Evolutionary conservation across 2,888 invertebrate genomes (phyloP), one percentile per base, ranked within the genome.

Genomic region (Orchestes rusci): DNA sequence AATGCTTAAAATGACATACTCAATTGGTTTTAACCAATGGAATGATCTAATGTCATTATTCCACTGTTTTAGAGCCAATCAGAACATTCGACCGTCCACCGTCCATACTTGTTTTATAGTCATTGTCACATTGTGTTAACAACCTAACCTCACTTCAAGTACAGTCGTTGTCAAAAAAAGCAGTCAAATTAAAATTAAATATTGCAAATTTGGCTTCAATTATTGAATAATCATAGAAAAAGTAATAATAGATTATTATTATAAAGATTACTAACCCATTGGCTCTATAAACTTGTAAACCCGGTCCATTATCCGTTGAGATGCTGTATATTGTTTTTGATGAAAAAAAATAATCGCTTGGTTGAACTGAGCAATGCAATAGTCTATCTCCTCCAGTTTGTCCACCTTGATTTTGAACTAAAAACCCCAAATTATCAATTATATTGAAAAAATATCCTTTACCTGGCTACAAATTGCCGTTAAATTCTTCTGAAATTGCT

Each of bases 311-410:
- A 82, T 75, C 49, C 59, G 56, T 43, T 67, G 71, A 8, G 87
- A 82, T 52, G 79, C 75, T 37, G 78, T 77, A 61, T 84, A 87
- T 60, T 89, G 84, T 45, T 79, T 76, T 4, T 81, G 77, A 59
- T 88, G 86, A 64, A 82, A 89, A 4, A 84, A 70, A 27, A 89
- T 58, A 2, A 90, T 77, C 5, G 88, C 86, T 62, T 86, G 84
- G 64, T 89, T 90, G 67, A 82, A 90, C 55, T 80, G 76, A 39
- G 84, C 67, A 23, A 79, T 74, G 56, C 79, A 79, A 56, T 78
- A 77, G 54, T 82, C 80, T 3, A 80, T 75, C 61, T 82, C 80
- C 50, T 82, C 81, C 27, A 78, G 60, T 41, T 71, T 71, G 44
- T 76, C 76, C 18, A 70, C 47, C 53, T 62, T 59, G 16, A 68